Evolutionary conservation across 2,797 vertebrate genomes (phyloP), one percentile per base, ranked within the genome.

Genomic region (Alauda arvensis): DNA sequence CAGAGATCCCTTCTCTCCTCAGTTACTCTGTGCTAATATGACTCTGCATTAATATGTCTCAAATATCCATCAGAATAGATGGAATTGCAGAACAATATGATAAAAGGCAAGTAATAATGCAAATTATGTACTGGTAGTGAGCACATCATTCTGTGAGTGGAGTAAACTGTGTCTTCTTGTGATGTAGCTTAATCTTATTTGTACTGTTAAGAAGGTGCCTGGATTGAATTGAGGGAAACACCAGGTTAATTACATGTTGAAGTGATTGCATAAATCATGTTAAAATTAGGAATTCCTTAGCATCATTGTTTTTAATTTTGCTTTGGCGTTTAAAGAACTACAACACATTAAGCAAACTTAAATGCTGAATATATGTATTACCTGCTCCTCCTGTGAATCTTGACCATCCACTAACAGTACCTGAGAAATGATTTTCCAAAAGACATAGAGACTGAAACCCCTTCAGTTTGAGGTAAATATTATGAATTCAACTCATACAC

Each of bases 171-270:
- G 25, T 55, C 55, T 43, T 70, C 66, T 62, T 0, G 0, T 40
- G 42, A 61, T 34, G 48, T 15, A 71, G 19, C 94, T 96, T 85
- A 97, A 94, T 81, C 97, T 95, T 56, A 39, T 4, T 33, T 2
- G 1, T 12, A 33, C 20, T 9, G 43, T 19, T 75, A 92, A 45
- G n/a, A 39, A 72, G 10, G 13, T 45, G 14, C 29, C 42, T 0
- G 1, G 33, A 61, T 51, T 40, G 53, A 40, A 53, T 11, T 76
- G 57, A 81, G 80, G 39, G 46, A 75, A 81, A 34, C 14, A 28
- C 21, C 74, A 66, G 34, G 20, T 78, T 76, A 83, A 52, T 62
- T 76, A 78, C 16, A 33, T n/a, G 9, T 72, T 65, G 70, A 89
- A 83, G 45, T 29, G 39, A 65, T 57, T 65, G 40, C 31, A 53